Evolutionary conservation across 2,888 invertebrate species (phyloP).

Genomic region (Tiphia femorata): DNA sequence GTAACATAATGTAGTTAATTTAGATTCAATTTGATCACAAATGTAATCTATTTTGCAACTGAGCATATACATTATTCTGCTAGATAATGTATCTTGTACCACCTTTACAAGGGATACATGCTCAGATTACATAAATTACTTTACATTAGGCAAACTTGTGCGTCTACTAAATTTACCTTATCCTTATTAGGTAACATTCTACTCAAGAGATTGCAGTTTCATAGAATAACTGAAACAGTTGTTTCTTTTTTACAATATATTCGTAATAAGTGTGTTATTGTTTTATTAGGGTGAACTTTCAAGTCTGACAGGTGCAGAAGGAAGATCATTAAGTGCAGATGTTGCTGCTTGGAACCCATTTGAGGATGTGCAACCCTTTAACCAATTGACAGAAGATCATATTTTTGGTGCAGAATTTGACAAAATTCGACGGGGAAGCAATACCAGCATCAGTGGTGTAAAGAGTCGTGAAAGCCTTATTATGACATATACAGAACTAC

Average conservation of each 20-base stretch:
- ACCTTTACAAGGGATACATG: too few relatives aligned
- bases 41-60: too few relatives aligned
- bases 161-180: too few relatives aligned
- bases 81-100: too few relatives aligned
- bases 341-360: conserved; percentile 88
- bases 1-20: conserved; percentile 3
- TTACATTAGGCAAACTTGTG: too few relatives aligned
- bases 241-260: too few relatives aligned
- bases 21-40: too few relatives aligned
- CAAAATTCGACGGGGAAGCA: conserved; percentile 82
- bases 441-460: conserved; percentile 81
- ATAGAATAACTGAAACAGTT: too few relatives aligned
- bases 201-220: too few relatives aligned
- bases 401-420: conserved; percentile 88
- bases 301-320: conserved; percentile 60
- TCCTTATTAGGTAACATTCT: too few relatives aligned
- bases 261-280: not conserved
- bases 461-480: conserved; percentile 79
- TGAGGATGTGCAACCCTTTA: conserved; percentile 79
- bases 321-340: conserved; percentile 72
- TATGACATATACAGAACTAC: conserved; percentile 73
- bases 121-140: too few relatives aligned
- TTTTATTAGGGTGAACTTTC: conserved; percentile 66
- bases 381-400: conserved; percentile 83
- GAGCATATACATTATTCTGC: too few relatives aligned